Evolutionary conservation across 2,797 vertebrate genomes (phyloP), one percentile per base, ranked within the genome.

Genomic region (Acomys russatus): DNA sequence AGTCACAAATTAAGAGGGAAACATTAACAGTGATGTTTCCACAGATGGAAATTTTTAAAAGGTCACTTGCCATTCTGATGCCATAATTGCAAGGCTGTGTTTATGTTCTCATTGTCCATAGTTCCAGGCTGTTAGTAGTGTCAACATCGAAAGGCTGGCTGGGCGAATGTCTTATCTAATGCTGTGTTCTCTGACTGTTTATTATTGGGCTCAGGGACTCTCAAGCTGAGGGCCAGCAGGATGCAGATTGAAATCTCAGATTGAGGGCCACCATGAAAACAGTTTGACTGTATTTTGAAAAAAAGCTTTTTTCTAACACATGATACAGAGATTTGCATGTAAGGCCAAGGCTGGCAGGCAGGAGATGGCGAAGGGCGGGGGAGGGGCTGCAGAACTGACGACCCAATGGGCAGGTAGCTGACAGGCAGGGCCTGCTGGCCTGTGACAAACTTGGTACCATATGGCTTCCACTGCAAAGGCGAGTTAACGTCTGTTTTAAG

Each of bases 1-100:
- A 96, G 77, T 95, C 95, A 94, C 92, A 96, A 97, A 97, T 95
- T 84, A 87, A 90, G 86, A 91, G 78, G 91, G 90, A 97, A 91
- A 94, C 25, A 35, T 44, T 23, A 87, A 94, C 93, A 87, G 25
- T 88, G 88, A 94, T 30, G 91, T 98, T 98, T 97, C 90, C 82
- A 68, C 59, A 10, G 51, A 10, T 49, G 97, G 92, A 96, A 96
- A 61, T 28, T 68, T 70, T 5, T 23, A 59, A 35, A 98, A 98
- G 76, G 80, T 96, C 92, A 95, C n/a, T 22, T 63, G 23, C 61
- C 80, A 14, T 84, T 97, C 68, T 64, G 78, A 74, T 10, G 1
- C 70, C 87, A 83, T 96, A 94, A 92, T 25, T 88, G 82, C 68
- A 94, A 97, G 89, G 18, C 61, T 91, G 76, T 92, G 11, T 84